phyloP scores from a whole-genome alignment of 2,113 vertebrate genomes.

The Xenopus laevis region DNA sequence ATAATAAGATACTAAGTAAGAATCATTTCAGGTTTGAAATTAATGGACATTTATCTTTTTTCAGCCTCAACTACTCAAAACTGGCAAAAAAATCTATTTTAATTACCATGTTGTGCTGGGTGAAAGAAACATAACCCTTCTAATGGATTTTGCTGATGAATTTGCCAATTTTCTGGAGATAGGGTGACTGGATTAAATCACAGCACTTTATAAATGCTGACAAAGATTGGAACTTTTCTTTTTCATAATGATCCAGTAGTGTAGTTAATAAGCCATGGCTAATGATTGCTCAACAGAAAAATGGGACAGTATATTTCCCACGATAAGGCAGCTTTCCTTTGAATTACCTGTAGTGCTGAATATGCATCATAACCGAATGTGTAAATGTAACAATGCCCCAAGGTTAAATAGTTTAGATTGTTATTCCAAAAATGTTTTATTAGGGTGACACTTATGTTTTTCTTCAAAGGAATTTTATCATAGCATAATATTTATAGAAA shows the following conservation, averaged over 20 bases:
- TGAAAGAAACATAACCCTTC: constrained; percentile 28
- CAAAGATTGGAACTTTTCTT: constrained; percentile 39
- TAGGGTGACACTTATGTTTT: no score
- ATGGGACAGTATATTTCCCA: constrained; percentile 24
- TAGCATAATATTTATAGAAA: no score
- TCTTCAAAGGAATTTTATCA: no score
- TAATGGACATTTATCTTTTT: no score
- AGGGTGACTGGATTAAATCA: constrained; percentile 21
- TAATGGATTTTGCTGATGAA: constrained; percentile 34
- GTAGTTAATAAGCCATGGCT: constrained; percentile 39
- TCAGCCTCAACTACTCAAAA: no score
- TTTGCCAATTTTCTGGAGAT: constrained; percentile 18
- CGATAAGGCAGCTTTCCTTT: neutral
- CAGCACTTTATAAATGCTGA: constrained; percentile 39
- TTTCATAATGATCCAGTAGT: constrained; percentile 42
- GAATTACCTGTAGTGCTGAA: constrained; percentile 1
- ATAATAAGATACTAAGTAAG: no score
- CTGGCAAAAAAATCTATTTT: neutral
- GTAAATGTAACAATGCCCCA: no score
- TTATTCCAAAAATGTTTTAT: no score
- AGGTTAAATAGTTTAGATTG: no score
- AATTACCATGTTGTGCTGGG: constrained; percentile 26
- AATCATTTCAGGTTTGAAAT: no score
- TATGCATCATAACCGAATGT: neutral
- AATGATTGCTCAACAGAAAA: constrained; percentile 35